Percentiles rank a stretch among this genome's conserved stretches.
These are phyloP conservation scores for Acrobasis repandana DNA, from an alignment of 2,888 invertebrate species.

Conservation along the genomic window DNA sequence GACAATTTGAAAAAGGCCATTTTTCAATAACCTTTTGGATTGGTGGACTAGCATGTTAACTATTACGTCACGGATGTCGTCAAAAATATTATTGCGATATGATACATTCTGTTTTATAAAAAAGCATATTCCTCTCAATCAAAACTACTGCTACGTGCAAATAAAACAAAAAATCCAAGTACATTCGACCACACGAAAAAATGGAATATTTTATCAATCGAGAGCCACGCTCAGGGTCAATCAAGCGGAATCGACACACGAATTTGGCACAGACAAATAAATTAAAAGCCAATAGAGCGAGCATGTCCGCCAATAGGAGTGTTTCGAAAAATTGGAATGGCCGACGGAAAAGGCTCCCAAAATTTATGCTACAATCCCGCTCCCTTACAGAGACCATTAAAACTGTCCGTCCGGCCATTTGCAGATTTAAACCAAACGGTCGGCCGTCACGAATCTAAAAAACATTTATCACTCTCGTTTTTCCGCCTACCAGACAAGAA, in stretches of 20 bases:
- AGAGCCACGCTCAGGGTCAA: conserved; percentile 36
- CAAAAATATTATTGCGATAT: no score
- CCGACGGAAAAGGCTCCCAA: conserved; percentile 50
- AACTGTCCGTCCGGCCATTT: conserved; percentile 69
- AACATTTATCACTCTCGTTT: conserved; percentile 70
- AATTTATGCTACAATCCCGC: conserved; percentile 66
- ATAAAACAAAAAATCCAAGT: conserved; percentile 2
- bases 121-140: neutral
- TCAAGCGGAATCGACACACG: conserved; percentile 38
- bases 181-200: conserved; percentile 8
- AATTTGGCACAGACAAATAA: conserved; percentile 62
- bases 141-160: neutral
- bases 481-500: conserved; percentile 47
- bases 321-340: conserved; percentile 59
- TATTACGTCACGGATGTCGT: no score
- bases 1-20: no score
- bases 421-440: conserved; percentile 70
- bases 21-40: no score
- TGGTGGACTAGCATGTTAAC: no score
- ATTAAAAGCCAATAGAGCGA: conserved; percentile 64
- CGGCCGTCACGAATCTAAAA: conserved; percentile 65
- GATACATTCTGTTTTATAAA: neutral
- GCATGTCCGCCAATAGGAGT: conserved; percentile 43
- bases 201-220: conserved; percentile 22
- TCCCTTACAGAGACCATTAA: conserved; percentile 71